Base-by-base conservation (phyloP, 2,888 invertebrate species). In the Cryptus armator region DNA sequence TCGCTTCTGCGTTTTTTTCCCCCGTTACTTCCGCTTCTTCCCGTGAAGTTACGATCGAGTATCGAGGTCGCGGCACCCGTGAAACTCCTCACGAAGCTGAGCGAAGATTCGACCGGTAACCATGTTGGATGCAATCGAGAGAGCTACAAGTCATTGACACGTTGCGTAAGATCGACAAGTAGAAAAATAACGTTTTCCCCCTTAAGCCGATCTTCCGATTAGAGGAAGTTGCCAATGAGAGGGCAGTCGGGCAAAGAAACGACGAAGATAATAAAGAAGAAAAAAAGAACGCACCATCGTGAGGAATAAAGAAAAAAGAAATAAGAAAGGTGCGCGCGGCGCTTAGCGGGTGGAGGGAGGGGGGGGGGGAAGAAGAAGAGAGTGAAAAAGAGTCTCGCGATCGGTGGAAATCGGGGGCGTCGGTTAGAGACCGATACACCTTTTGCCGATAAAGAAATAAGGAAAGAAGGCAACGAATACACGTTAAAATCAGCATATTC, bases 141-240 rank as follows among this genome's bases (percentile, higher is more conserved):
- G 24, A 37, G 37, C 56, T 19, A 76, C 66, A 79, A 87, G 81
- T 84, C 85, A 86, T 86, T 67, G 85, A 89, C 89, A 89, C 87
- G 70, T 83, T 72, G 56, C 79, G 56, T 75, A 86, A 88, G 29
- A 70, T 79, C 32, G 59, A 24, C 56, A 19, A 70, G 24, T 24
- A 53, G 56, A 48, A 5, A 29, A 56, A 68, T 1, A 43, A 43
- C 37, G 29, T 32, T 37, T 59, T 29, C 48, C 16, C 24, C 9
- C 3, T 32, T 6, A 3, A 16, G 43, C 37, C 56, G 56, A 56
- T 56, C 56, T 56, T 64, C 43, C 59, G n/a, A 44, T 51, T 53
- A 48, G 76, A 83, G 85, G 82, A 83, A 83, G 85, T 85, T 48
- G 72, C 74, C 79, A 79, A 76, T 76, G 79, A 78, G 75, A 53